These are phyloP conservation scores for Crossaster papposus DNA, from an alignment of 53 echinoderm and acorn worm species.

Conservation along the genomic window DNA sequence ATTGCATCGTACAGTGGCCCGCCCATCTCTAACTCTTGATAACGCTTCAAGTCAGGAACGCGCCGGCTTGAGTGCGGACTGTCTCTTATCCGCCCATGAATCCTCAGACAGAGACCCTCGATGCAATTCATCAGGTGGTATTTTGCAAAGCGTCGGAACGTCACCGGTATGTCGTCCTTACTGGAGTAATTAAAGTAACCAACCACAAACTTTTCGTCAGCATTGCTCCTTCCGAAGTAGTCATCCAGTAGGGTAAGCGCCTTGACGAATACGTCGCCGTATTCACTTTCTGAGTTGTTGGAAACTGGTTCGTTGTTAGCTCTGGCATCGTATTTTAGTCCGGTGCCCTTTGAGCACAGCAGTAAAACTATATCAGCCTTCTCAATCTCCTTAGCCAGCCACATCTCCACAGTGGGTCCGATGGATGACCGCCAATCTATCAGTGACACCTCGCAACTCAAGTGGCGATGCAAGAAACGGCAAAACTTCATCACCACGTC, in stretches of 20 bases:
- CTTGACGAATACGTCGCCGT: conserved; percentile 56
- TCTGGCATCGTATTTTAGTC: conserved; percentile 10
- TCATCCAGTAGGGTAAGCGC: conserved; percentile 4
- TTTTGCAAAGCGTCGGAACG: conserved; percentile 24
- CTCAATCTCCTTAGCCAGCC: conserved; percentile 54
- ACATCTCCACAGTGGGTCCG: conserved; percentile 42
- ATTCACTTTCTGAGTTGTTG: neutral
- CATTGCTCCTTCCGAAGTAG: conserved; percentile 20
- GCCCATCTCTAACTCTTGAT: conserved; percentile 34
- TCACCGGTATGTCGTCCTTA: conserved; percentile 22
- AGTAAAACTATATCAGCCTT: conserved; percentile 51
- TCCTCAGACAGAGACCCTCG: conserved; percentile 21
- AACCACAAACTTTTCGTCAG: conserved; percentile 40
- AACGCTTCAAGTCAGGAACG: neutral
- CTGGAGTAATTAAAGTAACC: conserved; percentile 56
- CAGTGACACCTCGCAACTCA: conserved; percentile 38
- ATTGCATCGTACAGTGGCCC: conserved; percentile 37
- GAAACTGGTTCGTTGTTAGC: neutral
- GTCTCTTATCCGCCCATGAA: conserved; percentile 35
- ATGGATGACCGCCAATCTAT: conserved; percentile 20
- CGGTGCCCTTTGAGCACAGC: conserved; percentile 56
- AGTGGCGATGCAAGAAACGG: conserved; percentile 39
- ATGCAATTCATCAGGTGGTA: conserved; percentile 40
- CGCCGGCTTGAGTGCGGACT: conserved; percentile 12
- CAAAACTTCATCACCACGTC: conserved; percentile 25